A percentile compares a stretch with the other conserved stretches of the same genome.
These are phyloP conservation scores for Vanacampus margaritifer DNA, from an alignment of 2,113 vertebrate species.

Conservation along the genomic window DNA sequence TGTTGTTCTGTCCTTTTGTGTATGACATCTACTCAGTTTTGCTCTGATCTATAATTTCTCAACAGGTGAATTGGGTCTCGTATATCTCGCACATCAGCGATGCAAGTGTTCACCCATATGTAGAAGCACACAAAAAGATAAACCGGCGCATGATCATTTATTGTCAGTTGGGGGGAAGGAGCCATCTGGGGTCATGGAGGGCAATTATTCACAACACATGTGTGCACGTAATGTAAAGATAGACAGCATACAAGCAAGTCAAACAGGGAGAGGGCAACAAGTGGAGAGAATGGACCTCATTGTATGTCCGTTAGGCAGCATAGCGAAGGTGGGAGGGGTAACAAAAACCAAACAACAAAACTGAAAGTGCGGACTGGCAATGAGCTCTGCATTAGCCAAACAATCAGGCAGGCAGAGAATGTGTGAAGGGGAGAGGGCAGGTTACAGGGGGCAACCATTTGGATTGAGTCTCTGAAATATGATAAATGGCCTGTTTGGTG, in stretches of 20 bases:
- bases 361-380: constrained; percentile 33
- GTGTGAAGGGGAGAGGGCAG: constrained; percentile 11
- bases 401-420: constrained; percentile 28
- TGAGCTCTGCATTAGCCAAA: constrained; percentile 38
- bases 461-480: constrained; percentile 53
- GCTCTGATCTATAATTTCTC: neutral
- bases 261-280: constrained; percentile 58
- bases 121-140: constrained; percentile 17
- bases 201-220: constrained; percentile 59
- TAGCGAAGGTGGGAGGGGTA: constrained; percentile 3
- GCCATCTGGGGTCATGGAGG: constrained; percentile 44
- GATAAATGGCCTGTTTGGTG: constrained; percentile 65
- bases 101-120: neutral
- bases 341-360: constrained; percentile 42
- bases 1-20: constrained; percentile 18
- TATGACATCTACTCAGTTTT: neutral
- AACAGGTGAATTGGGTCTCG: constrained; percentile 4
- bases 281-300: constrained; percentile 60
- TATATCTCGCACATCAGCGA: neutral
- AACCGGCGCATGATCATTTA: constrained; percentile 20
- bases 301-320: constrained; percentile 48
- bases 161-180: constrained; percentile 25
- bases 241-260: constrained; percentile 54
- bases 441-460: constrained; percentile 32
- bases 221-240: constrained; percentile 67